Conservation (phyloP, 2,113 vertebrate species). For the Corydoras sp. region DNA sequence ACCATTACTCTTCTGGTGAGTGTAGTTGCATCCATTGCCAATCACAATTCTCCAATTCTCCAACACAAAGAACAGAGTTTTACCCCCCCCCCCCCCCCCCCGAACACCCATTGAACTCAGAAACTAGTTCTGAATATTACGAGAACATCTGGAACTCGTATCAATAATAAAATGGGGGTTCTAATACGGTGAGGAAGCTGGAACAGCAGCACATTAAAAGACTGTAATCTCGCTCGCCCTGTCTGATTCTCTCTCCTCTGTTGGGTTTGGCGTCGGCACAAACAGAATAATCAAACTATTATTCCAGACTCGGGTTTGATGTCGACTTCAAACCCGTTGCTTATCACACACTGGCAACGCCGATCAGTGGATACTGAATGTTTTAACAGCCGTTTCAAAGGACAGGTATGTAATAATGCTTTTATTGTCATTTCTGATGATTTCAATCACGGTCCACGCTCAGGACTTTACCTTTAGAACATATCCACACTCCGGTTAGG, state of each 20-base stretch:
- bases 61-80: no score
- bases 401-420: neutral
- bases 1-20: no score
- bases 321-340: slow-evolving; percentile 2
- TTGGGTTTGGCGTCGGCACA: slow-evolving; percentile 3
- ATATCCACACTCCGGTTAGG: no score
- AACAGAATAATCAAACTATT: slow-evolving; percentile 21
- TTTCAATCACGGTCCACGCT: neutral
- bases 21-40: no score
- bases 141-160: slow-evolving; percentile 10
- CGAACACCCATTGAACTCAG: neutral
- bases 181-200: neutral
- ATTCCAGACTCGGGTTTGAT: slow-evolving; percentile 3
- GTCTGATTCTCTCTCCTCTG: neutral
- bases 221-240: neutral
- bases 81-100: no score
- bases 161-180: slow-evolving; percentile 4
- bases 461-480: neutral
- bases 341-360: no score
- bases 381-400: neutral
- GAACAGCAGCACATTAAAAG: neutral
- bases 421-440: neutral
- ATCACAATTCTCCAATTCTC: no score
- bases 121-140: neutral
- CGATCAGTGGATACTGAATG: neutral